Base-by-base conservation (phyloP, 2,888 invertebrate genomes). In the Drosophila silvestris region DNA sequence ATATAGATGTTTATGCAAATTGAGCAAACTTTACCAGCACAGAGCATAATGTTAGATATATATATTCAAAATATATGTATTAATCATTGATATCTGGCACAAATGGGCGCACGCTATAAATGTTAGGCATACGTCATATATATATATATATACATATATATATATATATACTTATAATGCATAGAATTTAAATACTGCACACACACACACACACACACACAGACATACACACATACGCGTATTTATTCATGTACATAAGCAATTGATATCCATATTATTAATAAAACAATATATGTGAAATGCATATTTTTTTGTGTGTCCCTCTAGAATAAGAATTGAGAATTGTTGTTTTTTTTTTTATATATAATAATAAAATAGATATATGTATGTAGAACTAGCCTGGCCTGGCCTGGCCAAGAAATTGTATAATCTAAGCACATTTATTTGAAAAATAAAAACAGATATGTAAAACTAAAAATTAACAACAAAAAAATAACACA, bases 61-160 rank as follows among this genome's bases (percentile, higher is more conserved):
- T 85, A 85, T 85, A 88, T 85, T 85, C 58, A 73, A 85, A 85
- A 85, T 85, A 85, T 85, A 88, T 85, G 74, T 85, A 82, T 85
- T 80, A 68, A 66, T 58, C 75, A 77, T 68, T 47, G 62, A 64
- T 77, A 62, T 74, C 72, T 81, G 85, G 71, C 74, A 64, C 47
- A 54, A 74, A 78, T 62, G 71, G 60, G 65, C 74, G 71, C 81
- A 79, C 77, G 72, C 77, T 83, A 85, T 75, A 75, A 58, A 73
- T 68, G 56, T 70, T 79, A 79, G 57, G 52, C 56, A 67, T 68
- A 70, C 35, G 56, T 26, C 60, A 74, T 50, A 67, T 63, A 70
- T 63, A 67, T 39, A 26, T 62, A 77, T 57, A 61, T 50, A 56
- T 33, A 37, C 58, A 73, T 47, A 68, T 39, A 26, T 67, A 74